Evolutionary conservation across 1,140 invertebrate species (phyloP).

Genomic region (Papilio polytes): DNA sequence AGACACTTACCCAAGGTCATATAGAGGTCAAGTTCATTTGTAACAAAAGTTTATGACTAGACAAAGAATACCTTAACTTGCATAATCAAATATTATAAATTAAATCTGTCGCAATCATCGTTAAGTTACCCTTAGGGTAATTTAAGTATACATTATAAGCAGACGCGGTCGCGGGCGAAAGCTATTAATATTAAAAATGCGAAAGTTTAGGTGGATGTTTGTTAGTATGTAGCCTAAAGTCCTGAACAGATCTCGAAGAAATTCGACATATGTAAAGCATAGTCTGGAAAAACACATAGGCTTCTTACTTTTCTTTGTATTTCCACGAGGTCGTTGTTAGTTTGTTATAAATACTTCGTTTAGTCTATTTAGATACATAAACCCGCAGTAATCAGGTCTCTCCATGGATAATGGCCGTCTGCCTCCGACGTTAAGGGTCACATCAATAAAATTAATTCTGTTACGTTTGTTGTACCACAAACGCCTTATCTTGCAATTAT

Average conservation of each 20-base stretch:
- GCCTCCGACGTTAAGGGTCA: not conserved
- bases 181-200: too few relatives aligned
- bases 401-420: not conserved
- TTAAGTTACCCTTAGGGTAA: too few relatives aligned
- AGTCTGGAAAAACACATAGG: too few relatives aligned
- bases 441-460: slow-evolving; percentile 6
- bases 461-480: not conserved
- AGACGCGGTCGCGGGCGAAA: too few relatives aligned
- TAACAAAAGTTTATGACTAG: not conserved
- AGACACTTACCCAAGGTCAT: not conserved
- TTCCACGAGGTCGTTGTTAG: too few relatives aligned
- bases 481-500: not conserved
- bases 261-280: too few relatives aligned
- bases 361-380: not conserved
- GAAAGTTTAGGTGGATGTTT: too few relatives aligned
- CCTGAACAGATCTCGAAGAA: too few relatives aligned
- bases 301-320: too few relatives aligned
- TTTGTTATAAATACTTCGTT: not conserved
- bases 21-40: not conserved
- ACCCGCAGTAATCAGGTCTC: not conserved
- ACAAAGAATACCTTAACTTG: not conserved
- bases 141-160: too few relatives aligned
- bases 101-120: too few relatives aligned
- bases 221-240: too few relatives aligned
- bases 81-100: not conserved